Percentiles rank a stretch among this genome's conserved stretches.
Conservation (phyloP, 2,888 invertebrate species). For the Halocaridina rubra region DNA sequence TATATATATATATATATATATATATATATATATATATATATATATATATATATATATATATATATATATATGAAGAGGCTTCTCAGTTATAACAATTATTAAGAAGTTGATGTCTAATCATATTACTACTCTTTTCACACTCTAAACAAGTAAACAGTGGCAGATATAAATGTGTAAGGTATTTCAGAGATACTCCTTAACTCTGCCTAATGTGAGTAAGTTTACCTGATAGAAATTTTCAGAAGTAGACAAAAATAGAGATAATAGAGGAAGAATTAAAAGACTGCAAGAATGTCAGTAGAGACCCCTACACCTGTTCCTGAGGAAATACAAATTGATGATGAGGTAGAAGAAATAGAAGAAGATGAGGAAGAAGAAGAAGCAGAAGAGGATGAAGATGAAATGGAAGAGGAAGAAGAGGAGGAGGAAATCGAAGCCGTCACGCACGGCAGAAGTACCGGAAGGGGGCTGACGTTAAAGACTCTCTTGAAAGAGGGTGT, state of each 20-base stretch:
- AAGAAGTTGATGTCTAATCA: too few species aligned
- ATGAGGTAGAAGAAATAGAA: conserved; percentile 50
- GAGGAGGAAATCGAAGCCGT: conserved; percentile 55
- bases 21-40: not conserved
- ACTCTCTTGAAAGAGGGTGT: conserved; percentile 88
- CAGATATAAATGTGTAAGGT: too few species aligned
- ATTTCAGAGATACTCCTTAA: too few species aligned
- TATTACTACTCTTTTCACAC: too few species aligned
- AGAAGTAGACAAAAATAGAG: conserved; percentile 29
- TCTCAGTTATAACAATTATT: too few species aligned
- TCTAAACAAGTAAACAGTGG: too few species aligned
- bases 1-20: conserved; percentile 19
- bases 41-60: not conserved
- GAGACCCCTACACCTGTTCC: conserved; percentile 35
- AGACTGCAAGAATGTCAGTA: conserved; percentile 49
- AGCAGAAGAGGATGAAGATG: conserved; percentile 59
- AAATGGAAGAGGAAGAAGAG: conserved; percentile 58
- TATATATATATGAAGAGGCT: too few species aligned
- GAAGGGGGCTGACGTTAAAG: conserved; percentile 77
- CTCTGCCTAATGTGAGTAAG: too few species aligned
- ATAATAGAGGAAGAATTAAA: conserved; percentile 26
- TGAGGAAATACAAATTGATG: conserved; percentile 58
- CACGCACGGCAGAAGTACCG: conserved; percentile 54
- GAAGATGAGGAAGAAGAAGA: conserved; percentile 61
- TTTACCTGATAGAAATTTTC: too few species aligned